These are phyloP conservation scores for Gulo gulo DNA, from an alignment of 2,113 vertebrate species.

Conservation along the genomic window DNA sequence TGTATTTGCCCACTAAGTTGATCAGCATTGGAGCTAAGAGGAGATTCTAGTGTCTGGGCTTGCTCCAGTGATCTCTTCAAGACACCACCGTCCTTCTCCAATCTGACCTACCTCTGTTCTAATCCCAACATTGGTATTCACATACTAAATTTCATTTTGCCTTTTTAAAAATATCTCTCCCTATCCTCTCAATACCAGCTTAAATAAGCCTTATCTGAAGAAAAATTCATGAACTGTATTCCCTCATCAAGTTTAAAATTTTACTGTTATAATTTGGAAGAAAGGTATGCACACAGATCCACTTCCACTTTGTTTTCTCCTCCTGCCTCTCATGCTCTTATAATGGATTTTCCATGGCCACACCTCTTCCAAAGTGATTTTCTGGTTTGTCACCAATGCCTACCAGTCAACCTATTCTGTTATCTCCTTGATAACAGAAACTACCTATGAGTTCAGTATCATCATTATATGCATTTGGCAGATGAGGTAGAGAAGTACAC, in stretches of 20 bases:
- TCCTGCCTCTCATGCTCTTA: background rate
- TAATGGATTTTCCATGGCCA: background rate
- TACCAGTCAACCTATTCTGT: no score
- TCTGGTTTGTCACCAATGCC: background rate
- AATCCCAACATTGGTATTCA: background rate
- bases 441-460: background rate
- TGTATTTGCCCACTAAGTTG: background rate
- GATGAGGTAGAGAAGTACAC: background rate
- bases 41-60: fast-evolving
- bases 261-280: background rate
- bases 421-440: background rate
- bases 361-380: background rate
- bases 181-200: fast-evolving
- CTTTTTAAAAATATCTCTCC: background rate
- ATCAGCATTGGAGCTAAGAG: background rate
- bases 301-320: background rate
- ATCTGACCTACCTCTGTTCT: background rate
- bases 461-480: background rate
- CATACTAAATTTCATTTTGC: background rate
- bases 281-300: background rate
- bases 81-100: background rate
- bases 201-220: background rate
- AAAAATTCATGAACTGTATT: background rate
- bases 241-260: background rate
- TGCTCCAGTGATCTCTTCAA: background rate